Base-by-base conservation (phyloP, 2,113 vertebrate genomes). In the Salvator merianae region DNA sequence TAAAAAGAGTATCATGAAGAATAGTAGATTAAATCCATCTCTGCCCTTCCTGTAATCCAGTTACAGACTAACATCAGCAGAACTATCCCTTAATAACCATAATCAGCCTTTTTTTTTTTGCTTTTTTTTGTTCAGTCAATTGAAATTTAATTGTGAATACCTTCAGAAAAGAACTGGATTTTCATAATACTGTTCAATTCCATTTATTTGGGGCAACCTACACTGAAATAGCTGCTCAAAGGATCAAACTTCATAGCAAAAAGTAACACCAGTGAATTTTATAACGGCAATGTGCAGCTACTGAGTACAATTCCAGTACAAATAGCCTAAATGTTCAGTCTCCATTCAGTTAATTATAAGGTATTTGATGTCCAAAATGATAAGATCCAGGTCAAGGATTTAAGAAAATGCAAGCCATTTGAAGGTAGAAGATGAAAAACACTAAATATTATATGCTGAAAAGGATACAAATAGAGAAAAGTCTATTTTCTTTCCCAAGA, bases 91-190 rank as follows among this genome's bases (percentile, higher is more conserved):
- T 84, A 88, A 83, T 80, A 79, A 93, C 75, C 85, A 85, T 88
- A 85, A 91, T 84, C 91, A 85, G 47, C 71, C 84, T 76, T 24
- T 84, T 88, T 85, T 30, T 81, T 38, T 66, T 82, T 80, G 5
- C 18, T 84, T 88, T 79, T 32, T 84, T 88, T 79, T 76, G 32
- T 30, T 18, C 85, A 63, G 78, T 91, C 75, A 92, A 92, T 85
- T 91, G 77, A 90, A 89, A 91, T 90, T 91, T 90, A 95, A 93
- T 91, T 93, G 91, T 89, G 92, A 87, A 81, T 90, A 88, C 90
- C 87, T 84, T 75, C 87, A 24, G 83, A 90, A 88, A 92, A 75
- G 79, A 93, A 84, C 0, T 1, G 71, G 34, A 30, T 68, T 86
- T 90, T 71, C 72, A 28, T 90, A 89, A 88, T 89, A 32, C 79